phyloP scores from a whole-genome alignment of 1,140 invertebrate genomes.

The Pogonognathellus flavescens region DNA sequence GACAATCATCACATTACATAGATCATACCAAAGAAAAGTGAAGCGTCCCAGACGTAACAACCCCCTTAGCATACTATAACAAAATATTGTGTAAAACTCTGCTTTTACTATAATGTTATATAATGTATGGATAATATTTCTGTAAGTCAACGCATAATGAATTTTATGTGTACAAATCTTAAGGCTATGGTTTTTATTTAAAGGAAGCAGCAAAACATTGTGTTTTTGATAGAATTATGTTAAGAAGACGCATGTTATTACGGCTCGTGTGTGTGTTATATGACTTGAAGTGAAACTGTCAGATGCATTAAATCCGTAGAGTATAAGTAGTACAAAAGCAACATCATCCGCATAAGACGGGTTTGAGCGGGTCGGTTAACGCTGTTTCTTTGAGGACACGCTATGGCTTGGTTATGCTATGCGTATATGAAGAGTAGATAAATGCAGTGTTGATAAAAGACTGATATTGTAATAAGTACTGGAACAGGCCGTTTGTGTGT shows the following conservation, averaged over 20 bases:
- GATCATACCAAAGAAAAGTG: too few species aligned
- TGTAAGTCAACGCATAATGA: background rate
- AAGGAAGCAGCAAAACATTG: background rate
- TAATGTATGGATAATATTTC: too few species aligned
- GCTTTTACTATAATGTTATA: too few species aligned
- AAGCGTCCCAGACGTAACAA: too few species aligned
- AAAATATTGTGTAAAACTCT: too few species aligned
- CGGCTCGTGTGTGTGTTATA: background rate
- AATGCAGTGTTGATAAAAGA: background rate
- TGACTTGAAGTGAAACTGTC: slow-evolving; percentile 30
- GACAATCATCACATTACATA: too few species aligned
- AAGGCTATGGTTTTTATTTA: background rate
- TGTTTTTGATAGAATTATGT: background rate
- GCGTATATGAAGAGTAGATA: background rate
- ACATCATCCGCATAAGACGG: background rate
- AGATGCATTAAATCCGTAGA: slow-evolving; percentile 26
- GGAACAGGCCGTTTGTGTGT: background rate
- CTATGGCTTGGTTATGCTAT: too few species aligned
- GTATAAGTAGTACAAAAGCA: background rate
- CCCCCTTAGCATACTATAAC: too few species aligned
- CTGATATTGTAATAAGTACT: background rate
- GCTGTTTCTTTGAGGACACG: background rate
- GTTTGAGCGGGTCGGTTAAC: slow-evolving; percentile 6
- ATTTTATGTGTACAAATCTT: background rate
- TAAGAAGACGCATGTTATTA: background rate